Conservation (phyloP, 2,797 vertebrate genomes). For the Halcyon chelicuti region DNA sequence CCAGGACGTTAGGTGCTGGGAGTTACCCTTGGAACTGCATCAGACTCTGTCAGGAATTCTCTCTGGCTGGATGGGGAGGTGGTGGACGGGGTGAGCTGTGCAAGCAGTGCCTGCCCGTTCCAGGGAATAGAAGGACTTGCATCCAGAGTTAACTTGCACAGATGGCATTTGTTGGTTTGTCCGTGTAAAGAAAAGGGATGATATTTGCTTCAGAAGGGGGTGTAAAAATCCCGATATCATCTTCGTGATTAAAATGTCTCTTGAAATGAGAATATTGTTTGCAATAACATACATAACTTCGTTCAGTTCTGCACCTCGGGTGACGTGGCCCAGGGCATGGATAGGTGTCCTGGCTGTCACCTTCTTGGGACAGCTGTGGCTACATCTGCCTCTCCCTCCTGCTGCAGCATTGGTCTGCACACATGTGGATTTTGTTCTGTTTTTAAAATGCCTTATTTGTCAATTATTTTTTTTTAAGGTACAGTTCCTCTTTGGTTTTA, state of each 20-base stretch:
- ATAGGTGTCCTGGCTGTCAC: not conserved
- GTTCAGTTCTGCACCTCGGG: not conserved
- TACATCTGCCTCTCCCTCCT: not conserved
- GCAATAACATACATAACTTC: not conserved
- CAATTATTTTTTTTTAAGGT: no score
- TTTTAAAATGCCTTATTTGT: not conserved
- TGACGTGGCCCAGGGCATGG: not conserved
- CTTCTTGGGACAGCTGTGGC: not conserved
- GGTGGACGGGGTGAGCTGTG: not conserved
- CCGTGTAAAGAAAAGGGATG: not conserved
- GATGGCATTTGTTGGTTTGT: not conserved
- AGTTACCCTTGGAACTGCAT: not conserved
- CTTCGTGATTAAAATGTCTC: not conserved
- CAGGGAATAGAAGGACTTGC: not conserved
- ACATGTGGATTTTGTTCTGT: not conserved
- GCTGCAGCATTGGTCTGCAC: not conserved
- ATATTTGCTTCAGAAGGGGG: not conserved
- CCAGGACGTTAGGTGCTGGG: not conserved
- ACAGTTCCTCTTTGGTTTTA: not conserved
- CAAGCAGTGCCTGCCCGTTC: not conserved
- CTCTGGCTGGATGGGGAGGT: not conserved
- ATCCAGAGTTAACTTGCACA: not conserved
- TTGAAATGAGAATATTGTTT: not conserved
- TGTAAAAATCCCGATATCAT: rapidly evolving
- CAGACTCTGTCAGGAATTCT: not conserved